A percentile compares a stretch with the other conserved stretches of the same genome.
Conservation (phyloP, 2,888 invertebrate genomes). For the Tanytarsus gracilentus region DNA sequence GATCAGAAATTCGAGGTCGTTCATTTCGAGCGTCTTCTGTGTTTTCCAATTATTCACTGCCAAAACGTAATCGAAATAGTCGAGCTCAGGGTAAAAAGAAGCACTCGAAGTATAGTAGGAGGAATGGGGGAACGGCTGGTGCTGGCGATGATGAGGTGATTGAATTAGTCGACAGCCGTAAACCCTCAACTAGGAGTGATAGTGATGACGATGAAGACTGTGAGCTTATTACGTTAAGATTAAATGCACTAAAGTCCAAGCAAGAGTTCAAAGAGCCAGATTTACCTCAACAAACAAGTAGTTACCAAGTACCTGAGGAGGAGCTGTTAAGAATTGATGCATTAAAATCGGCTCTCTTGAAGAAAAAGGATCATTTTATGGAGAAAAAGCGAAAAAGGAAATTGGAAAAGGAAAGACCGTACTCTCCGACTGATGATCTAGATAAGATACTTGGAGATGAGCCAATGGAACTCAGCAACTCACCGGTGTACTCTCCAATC, state of each 20-base stretch:
- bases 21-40: constrained; percentile 15
- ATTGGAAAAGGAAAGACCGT: constrained; percentile 16
- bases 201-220: neutral
- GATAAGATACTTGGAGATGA: neutral
- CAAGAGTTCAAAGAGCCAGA: neutral
- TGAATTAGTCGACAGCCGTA: neutral
- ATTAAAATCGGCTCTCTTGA: neutral
- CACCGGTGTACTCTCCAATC: neutral
- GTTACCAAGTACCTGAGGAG: neutral
- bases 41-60: neutral
- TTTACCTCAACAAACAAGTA: neutral
- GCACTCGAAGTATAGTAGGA: neutral
- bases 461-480: constrained; percentile 10
- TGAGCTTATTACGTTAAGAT: neutral
- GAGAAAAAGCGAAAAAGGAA: neutral
- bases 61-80: constrained; percentile 4
- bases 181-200: neutral
- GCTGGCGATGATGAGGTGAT: neutral
- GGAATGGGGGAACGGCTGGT: neutral
- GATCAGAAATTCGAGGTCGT: neutral
- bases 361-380: neutral
- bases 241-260: constrained; percentile 17
- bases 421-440: constrained; percentile 15
- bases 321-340: constrained; percentile 3
- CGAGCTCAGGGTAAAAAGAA: neutral